Percentiles rank a stretch among this genome's conserved stretches.
Evolutionary conservation across 2,113 vertebrate genomes (phyloP).

Genomic region (Alaudala cheleensis): DNA sequence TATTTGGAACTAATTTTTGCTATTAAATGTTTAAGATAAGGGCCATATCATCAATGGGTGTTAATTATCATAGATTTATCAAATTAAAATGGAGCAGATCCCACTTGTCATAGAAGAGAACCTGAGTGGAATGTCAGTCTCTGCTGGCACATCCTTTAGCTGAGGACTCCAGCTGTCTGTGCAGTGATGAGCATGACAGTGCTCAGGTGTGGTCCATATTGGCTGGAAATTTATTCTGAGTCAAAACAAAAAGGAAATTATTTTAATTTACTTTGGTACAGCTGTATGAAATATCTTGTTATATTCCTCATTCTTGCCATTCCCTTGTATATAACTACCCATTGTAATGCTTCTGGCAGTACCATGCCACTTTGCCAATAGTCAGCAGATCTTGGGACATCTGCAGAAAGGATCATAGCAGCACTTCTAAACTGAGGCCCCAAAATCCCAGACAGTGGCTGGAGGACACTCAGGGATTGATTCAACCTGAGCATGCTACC

Average conservation of each 20-base stretch:
- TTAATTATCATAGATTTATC: background rate
- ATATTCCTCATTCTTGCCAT: background rate
- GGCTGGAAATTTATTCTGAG: background rate
- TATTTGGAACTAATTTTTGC: constrained; percentile 14
- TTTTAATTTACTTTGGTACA: background rate
- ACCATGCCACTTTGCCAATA: background rate
- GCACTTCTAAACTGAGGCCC: background rate
- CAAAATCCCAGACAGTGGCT: background rate
- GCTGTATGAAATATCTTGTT: background rate
- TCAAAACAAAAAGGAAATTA: background rate
- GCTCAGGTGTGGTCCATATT: background rate
- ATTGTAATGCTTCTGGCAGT: background rate
- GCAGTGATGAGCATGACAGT: background rate
- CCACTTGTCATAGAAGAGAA: background rate
- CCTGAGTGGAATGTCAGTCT: background rate
- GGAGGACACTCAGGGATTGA: background rate
- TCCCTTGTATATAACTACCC: background rate
- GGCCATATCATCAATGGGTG: background rate
- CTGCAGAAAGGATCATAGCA: background rate
- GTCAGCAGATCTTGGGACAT: background rate
- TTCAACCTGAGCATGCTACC: background rate
- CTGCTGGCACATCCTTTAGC: background rate
- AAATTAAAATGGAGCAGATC: background rate
- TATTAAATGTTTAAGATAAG: background rate
- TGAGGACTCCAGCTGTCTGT: background rate